Percentiles rank a stretch among this genome's conserved stretches.
phyloP scores from a whole-genome alignment of 2,113 vertebrate genomes.

The Upupa epops region DNA sequence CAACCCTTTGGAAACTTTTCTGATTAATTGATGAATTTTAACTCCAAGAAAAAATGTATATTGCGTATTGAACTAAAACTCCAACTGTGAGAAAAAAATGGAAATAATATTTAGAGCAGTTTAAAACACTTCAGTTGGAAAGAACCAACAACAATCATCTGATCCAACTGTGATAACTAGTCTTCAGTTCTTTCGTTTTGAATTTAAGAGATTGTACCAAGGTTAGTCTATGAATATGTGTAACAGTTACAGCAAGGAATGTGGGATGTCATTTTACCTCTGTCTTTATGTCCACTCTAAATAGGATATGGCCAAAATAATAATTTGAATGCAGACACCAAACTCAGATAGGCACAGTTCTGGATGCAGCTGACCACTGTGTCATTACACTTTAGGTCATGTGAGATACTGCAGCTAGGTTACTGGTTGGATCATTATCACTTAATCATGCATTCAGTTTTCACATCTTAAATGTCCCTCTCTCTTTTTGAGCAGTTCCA shows the following conservation, averaged over 20 bases:
- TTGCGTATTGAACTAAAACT: not conserved
- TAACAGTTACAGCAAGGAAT: not conserved
- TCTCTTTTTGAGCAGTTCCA: not conserved
- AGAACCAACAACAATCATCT: not conserved
- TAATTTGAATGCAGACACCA: not conserved
- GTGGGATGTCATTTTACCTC: not conserved
- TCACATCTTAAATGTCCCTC: not conserved
- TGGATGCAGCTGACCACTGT: accelerated
- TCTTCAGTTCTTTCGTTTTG: not conserved
- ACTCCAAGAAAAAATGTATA: not conserved
- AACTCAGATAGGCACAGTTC: not conserved
- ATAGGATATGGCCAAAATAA: not conserved
- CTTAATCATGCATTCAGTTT: not conserved
- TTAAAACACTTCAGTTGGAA: not conserved
- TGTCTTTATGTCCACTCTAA: not conserved
- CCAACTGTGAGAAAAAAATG: not conserved
- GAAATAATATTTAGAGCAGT: not conserved
- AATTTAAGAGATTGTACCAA: not conserved
- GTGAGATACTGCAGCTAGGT: not conserved
- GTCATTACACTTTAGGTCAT: accelerated
- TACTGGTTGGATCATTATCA: not conserved
- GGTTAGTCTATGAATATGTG: not conserved
- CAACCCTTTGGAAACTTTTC: not conserved
- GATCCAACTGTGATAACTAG: not conserved
- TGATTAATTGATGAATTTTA: not conserved